phyloP scores from a whole-genome alignment of 1,140 invertebrate genomes.

The Macrosteles quadrilineatus region DNA sequence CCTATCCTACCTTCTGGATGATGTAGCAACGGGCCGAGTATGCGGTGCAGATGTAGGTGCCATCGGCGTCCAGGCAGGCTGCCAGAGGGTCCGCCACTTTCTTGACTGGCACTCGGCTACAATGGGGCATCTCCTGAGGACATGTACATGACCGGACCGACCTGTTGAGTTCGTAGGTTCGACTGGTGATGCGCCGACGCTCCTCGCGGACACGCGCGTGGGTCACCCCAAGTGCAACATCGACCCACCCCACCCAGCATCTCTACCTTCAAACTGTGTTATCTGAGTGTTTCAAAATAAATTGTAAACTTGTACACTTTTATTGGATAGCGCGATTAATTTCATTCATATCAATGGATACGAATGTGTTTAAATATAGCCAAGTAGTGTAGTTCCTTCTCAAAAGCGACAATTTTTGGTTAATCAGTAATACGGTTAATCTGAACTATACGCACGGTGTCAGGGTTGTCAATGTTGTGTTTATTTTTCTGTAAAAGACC shows the following conservation, averaged over 20 bases:
- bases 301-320: too few species aligned
- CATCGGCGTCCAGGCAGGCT: constrained; percentile 57
- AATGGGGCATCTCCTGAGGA: constrained; percentile 30
- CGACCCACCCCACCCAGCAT: neutral
- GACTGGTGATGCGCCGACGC: neutral
- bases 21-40: constrained; percentile 62
- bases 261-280: neutral
- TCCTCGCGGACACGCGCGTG: neutral
- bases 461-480: too few species aligned
- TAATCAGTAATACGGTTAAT: too few species aligned
- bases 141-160: constrained; percentile 11
- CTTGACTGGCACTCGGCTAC: constrained; percentile 19
- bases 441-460: too few species aligned
- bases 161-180: constrained; percentile 14
- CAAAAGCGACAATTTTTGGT: too few species aligned
- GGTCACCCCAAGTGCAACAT: neutral
- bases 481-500: too few species aligned
- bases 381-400: too few species aligned
- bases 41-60: constrained; percentile 61
- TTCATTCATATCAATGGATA: too few species aligned
- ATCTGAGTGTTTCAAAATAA: too few species aligned
- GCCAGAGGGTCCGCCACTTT: constrained; percentile 50
- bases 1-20: constrained; percentile 58
- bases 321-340: too few species aligned
- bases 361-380: too few species aligned